These are phyloP conservation scores for Scaptomyza pallida DNA, from an alignment of 1,140 invertebrate species.

Conservation along the genomic window DNA sequence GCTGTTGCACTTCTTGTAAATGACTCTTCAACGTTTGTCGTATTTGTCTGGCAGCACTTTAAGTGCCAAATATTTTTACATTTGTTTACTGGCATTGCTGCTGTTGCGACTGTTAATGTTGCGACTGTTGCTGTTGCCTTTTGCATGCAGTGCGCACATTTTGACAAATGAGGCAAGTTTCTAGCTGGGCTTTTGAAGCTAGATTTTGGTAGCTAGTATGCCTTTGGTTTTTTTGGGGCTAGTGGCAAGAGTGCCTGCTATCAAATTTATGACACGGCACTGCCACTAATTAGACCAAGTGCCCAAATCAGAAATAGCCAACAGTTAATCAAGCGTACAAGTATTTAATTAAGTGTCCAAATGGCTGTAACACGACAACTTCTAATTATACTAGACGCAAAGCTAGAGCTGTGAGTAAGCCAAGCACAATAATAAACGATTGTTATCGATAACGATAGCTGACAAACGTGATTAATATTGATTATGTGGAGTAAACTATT, in stretches of 20 bases:
- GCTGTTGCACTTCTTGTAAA: slow-evolving; percentile 69
- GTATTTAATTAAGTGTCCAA: slow-evolving; percentile 70
- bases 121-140: slow-evolving; percentile 22
- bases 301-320: slow-evolving; percentile 37
- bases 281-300: slow-evolving; percentile 61
- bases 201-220: slow-evolving; percentile 7
- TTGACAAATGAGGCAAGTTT: slow-evolving; percentile 50
- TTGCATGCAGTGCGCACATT: slow-evolving; percentile 41
- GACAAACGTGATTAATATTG: not conserved
- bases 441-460: not conserved
- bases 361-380: slow-evolving; percentile 20
- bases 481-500: no score
- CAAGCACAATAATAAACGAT: not conserved
- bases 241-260: slow-evolving; percentile 27
- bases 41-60: slow-evolving; percentile 80
- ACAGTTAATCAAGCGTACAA: slow-evolving; percentile 66
- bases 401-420: not conserved
- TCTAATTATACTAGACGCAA: slow-evolving; percentile 26
- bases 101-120: slow-evolving; percentile 14
- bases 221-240: slow-evolving; percentile 3
- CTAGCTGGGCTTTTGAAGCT: not conserved
- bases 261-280: slow-evolving; percentile 58
- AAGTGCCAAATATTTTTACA: slow-evolving; percentile 81
- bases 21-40: slow-evolving; percentile 81
- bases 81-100: slow-evolving; percentile 60